Evolutionary conservation across 2,113 vertebrate genomes (phyloP).

Genomic region (Pelvicachromis taeniatus): DNA sequence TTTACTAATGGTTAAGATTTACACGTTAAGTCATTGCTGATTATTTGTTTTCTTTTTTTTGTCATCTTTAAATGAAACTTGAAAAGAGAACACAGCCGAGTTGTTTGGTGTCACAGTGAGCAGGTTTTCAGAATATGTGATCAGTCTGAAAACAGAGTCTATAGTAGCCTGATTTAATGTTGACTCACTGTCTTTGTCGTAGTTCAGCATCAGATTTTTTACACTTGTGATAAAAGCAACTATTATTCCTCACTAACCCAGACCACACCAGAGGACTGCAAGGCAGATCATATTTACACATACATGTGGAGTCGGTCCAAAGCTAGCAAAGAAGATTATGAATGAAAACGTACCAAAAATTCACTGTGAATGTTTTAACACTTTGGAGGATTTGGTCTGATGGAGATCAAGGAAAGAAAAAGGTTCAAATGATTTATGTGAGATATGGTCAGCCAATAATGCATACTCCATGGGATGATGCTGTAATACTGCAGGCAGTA

Average conservation of each 20-base stretch:
- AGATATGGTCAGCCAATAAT: slow-evolving; percentile 1
- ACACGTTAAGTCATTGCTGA: neutral
- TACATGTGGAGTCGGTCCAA: neutral
- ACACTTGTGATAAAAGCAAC: neutral
- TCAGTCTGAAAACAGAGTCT: neutral
- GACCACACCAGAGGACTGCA: neutral
- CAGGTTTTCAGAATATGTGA: neutral
- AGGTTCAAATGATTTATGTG: neutral
- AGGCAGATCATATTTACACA: neutral
- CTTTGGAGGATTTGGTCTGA: neutral
- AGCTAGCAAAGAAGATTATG: neutral
- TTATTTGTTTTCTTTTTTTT: neutral
- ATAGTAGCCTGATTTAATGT: neutral
- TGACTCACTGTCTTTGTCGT: neutral
- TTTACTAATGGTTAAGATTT: neutral
- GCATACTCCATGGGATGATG: neutral
- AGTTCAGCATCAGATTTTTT: neutral
- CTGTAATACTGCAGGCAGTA: neutral
- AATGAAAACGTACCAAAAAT: neutral
- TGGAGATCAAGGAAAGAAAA: neutral
- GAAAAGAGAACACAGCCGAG: neutral
- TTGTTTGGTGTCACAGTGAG: neutral
- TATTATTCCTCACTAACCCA: neutral
- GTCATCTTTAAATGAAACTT: neutral
- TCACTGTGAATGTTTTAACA: neutral